phyloP scores from a whole-genome alignment of 2,113 vertebrate species.

The Lepisosteus osseus region DNA sequence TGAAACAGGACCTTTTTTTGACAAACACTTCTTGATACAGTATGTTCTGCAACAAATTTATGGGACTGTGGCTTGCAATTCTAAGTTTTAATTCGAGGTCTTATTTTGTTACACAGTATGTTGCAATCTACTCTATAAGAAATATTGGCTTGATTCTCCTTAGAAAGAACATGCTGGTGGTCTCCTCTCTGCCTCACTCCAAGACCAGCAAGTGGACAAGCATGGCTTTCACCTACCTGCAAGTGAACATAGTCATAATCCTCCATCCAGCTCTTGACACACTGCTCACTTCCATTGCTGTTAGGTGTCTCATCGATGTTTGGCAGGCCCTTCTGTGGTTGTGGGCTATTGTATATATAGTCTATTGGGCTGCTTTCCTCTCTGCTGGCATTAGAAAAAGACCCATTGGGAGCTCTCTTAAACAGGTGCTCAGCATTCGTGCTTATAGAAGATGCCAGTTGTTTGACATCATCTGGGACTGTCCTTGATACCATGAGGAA shows the following conservation, averaged over 20 bases:
- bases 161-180: too few relatives aligned
- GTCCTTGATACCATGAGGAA: constrained; percentile 90
- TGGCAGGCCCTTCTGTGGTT: constrained; percentile 35
- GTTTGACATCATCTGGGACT: constrained; percentile 82
- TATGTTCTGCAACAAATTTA: too few relatives aligned
- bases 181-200: not conserved
- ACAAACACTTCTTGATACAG: too few relatives aligned
- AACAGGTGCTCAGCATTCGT: constrained; percentile 79
- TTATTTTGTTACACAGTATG: too few relatives aligned
- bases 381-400: constrained; percentile 30
- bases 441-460: constrained; percentile 80
- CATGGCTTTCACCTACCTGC: constrained; percentile 67
- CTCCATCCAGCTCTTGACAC: constrained; percentile 96
- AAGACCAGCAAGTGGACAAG: not conserved
- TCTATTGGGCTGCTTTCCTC: constrained; percentile 37
- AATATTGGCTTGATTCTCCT: too few relatives aligned
- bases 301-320: constrained; percentile 66
- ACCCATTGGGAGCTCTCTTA: constrained; percentile 42
- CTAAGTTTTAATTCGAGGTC: too few relatives aligned
- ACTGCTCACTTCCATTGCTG: constrained; percentile 69
- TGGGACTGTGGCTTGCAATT: too few relatives aligned
- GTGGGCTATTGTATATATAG: constrained; percentile 41
- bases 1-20: too few relatives aligned
- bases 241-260: constrained; percentile 96
- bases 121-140: too few relatives aligned